Base-by-base conservation (phyloP, 2,113 vertebrate species). In the Oncorhynchus tshawytscha region DNA sequence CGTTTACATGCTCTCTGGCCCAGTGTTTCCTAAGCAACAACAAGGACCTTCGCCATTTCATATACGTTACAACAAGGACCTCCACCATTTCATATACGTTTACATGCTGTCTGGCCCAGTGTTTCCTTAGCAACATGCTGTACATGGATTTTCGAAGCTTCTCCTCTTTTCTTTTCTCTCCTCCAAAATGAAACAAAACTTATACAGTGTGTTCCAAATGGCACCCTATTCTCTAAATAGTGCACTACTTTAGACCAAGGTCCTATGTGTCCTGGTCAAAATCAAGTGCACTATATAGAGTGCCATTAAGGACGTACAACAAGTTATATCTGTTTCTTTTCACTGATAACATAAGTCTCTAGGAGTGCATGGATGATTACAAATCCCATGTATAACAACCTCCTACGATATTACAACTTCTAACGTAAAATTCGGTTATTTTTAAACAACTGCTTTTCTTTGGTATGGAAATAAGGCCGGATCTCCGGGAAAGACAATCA, bases 401-500 rank as follows among this genome's bases (percentile, higher is more conserved):
- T 87, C 81, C 80, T 85, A 70, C 80, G 76, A 68, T 83, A 18
- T 18, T 54, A 54, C 3, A 5, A 54, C 51, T 54, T 54, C 51
- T 54, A 18, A 54, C 3, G 1, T 54, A 54, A 54, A 54, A 54
- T 54, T 82, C 86, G 49, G 39, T 45, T 45, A 2, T 45, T 45
- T 82, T 87, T 79, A 68, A 66, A 66, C 66, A 84, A 90, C 81
- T 83, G 87, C 84, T 87, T 76, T 77, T 93, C 93, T 94, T 93
- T 93, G 93, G 93, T 90, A 90, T 90, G 90, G 88, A 93, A 81
- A 86, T 91, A 90, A 92, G 92, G 89, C 90, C 85, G 84, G 85
- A 82, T 86, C 78, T 83, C 80, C 60, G 65, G 79, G 79, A 79
- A 88, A 87, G 74, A 81, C 66, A 67, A 77, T 69, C 75, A 66